Conservation (phyloP, 2,888 invertebrate genomes). For the Netelia melanura region DNA sequence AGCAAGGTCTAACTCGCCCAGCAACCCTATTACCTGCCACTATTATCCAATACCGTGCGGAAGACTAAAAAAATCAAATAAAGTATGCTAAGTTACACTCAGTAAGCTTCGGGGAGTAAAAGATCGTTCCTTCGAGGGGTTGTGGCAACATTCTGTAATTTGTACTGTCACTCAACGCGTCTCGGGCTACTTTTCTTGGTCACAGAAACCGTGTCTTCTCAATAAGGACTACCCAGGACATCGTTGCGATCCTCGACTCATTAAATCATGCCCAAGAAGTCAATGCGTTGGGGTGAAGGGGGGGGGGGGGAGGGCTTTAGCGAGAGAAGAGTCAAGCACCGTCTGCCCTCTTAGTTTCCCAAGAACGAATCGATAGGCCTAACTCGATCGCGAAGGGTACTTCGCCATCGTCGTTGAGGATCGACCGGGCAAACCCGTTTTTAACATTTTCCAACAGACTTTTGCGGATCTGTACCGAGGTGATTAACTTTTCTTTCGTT, state of each 20-base stretch:
- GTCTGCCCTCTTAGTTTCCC: slow-evolving; percentile 27
- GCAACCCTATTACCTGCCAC: slow-evolving; percentile 84
- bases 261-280: slow-evolving; percentile 53
- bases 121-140: slow-evolving; percentile 70
- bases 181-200: slow-evolving; percentile 1
- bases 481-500: slow-evolving; percentile 58
- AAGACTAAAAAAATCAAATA: slow-evolving; percentile 82
- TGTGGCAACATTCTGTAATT: slow-evolving; percentile 70
- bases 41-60: slow-evolving; percentile 83
- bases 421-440: slow-evolving; percentile 46
- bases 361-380: slow-evolving; percentile 25
- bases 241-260: slow-evolving; percentile 30
- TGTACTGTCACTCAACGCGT: not conserved
- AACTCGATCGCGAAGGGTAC: slow-evolving; percentile 34
- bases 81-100: slow-evolving; percentile 84
- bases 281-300: not conserved
- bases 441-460: slow-evolving; percentile 55
- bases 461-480: slow-evolving; percentile 45
- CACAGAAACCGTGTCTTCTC: not conserved
- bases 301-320: not conserved
- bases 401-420: slow-evolving; percentile 23
- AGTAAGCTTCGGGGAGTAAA: slow-evolving; percentile 77
- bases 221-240: slow-evolving; percentile 10
- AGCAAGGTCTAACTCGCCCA: slow-evolving; percentile 50
- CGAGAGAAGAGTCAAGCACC: not conserved